phyloP scores from a whole-genome alignment of 2,113 vertebrate genomes.

The Diglossa brunneiventris region DNA sequence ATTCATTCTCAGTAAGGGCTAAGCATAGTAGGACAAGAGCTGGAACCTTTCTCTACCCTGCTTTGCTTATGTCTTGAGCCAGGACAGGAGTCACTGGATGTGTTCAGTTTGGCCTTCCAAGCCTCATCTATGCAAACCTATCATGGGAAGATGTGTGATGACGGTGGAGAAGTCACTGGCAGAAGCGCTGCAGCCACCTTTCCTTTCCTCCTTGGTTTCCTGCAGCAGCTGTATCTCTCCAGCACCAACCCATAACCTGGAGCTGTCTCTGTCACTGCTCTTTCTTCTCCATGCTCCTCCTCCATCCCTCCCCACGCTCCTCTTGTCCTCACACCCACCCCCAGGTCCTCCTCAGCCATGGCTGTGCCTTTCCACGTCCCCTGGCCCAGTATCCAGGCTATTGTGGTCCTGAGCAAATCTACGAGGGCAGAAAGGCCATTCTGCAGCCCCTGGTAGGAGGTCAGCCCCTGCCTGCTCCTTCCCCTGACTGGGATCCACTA shows the following conservation, averaged over 20 bases:
- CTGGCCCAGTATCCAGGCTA: accelerated
- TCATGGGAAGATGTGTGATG: accelerated
- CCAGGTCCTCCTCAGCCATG: accelerated
- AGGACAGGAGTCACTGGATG: no score
- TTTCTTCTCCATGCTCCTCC: neutral
- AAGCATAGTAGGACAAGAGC: no score
- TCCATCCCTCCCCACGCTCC: accelerated
- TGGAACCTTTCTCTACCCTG: no score
- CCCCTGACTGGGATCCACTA: neutral
- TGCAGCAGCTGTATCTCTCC: accelerated
- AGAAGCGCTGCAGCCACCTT: neutral
- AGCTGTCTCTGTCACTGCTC: neutral
- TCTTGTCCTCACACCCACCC: accelerated
- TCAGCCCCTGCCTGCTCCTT: neutral
- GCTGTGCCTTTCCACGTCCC: accelerated
- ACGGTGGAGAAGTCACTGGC: accelerated
- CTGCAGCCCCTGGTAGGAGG: neutral
- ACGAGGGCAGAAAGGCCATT: neutral
- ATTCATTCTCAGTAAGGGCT: no score
- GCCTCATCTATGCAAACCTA: neutral
- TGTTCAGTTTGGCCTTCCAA: no score
- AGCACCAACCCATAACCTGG: neutral
- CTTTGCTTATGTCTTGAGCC: no score
- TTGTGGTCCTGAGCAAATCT: accelerated
- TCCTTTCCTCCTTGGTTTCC: neutral